Base-by-base conservation (phyloP, 2,113 vertebrate genomes). In the Hippocampus abdominalis region DNA sequence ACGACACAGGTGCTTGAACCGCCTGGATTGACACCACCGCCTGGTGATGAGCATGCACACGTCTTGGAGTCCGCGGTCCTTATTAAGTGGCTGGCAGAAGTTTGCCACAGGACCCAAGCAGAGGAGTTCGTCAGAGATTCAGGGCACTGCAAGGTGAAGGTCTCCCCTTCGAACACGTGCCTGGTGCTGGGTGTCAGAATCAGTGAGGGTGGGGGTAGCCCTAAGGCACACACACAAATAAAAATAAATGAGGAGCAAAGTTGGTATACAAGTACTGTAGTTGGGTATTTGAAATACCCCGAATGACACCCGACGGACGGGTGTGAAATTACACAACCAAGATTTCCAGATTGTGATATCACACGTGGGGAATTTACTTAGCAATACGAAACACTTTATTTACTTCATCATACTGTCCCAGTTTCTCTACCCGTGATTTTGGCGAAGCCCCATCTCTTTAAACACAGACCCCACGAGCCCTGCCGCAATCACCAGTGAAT, bases 141-240 rank as follows among this genome's bases (percentile, higher is more conserved):
- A 6, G 85, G 86, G 66, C 90, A 92, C 0, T 1, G 66, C 56
- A 90, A 8, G 0, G 77, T 73, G 72, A 91, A 83, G 20, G 1
- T 3, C 20, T 80, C 73, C 32, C 77, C 81, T 7, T 12, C 29
- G 66, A 87, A 81, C 48, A 88, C 44, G 42, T 85, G 84, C n/a
- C 72, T 81, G 56, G 39, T 88, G 83, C 69, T 78, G 48, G 88
- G 89, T 23, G 16, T 56, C 71, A 91, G 57, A 23, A 39, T 79
- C 51, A 89, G 72, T 0, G 59, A 76, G 44, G 77, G 66, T 59
- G 71, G 78, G 7, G 66, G 61, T 15, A 27, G 60, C 2, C 78
- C 89, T 91, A 68, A 13, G 29, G 23, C 16, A 72, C 51, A 18
- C n/a, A 68, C 4, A 51, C 8, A 61, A 11, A 36, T 29, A 3